Conservation (phyloP, 2,797 vertebrate species). For the Chelon auratus region DNA sequence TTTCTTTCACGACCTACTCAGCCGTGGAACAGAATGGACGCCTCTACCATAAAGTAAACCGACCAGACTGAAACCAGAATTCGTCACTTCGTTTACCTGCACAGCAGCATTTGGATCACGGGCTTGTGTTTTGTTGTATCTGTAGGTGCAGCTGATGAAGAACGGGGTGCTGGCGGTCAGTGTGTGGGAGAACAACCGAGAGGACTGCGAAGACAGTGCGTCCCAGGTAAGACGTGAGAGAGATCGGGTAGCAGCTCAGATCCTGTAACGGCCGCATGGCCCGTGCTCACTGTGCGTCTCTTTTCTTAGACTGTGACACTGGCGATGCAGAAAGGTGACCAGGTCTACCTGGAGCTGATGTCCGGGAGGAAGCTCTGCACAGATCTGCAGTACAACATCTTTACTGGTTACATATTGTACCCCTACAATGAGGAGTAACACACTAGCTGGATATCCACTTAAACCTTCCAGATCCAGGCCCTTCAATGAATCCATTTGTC, state of each 20-base stretch:
- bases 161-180: constrained; percentile 52
- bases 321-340: constrained; percentile 69
- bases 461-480: neutral
- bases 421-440: constrained; percentile 36
- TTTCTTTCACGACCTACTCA: constrained; percentile 78
- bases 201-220: constrained; percentile 81
- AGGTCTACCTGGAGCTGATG: constrained; percentile 79
- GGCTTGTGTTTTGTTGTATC: neutral
- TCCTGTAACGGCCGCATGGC: neutral
- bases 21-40: constrained; percentile 19
- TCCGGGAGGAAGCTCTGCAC: constrained; percentile 76
- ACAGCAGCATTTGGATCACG: neutral
- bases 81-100: neutral
- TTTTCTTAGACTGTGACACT: constrained; percentile 67
- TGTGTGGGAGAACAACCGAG: constrained; percentile 83
- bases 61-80: neutral
- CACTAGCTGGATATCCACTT: neutral
- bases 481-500: neutral
- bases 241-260: neutral
- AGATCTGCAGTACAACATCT: constrained; percentile 67
- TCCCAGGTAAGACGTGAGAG: constrained; percentile 58
- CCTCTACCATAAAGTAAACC: constrained; percentile 77
- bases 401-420: constrained; percentile 82
- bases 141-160: constrained; percentile 73
- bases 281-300: neutral